A percentile compares a stretch with the other conserved stretches of the same genome.
Evolutionary conservation across 2,113 vertebrate species (phyloP).

Genomic region (Chiloscyllium plagiosum): DNA sequence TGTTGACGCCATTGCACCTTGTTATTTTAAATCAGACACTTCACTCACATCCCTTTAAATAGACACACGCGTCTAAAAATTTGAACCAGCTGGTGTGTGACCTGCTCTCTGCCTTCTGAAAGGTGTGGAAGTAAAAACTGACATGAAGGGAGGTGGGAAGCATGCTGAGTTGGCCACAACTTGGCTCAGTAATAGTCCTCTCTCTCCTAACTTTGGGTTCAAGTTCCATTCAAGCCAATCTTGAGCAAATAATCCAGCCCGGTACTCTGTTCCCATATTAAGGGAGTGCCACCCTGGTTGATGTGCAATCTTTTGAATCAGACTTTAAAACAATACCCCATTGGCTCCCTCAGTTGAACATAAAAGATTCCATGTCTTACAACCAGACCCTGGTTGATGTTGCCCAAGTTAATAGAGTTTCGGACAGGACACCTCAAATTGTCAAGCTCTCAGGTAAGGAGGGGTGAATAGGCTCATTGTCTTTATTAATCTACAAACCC

Average conservation of each 20-base stretch:
- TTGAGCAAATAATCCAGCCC: background rate
- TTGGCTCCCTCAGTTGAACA: background rate
- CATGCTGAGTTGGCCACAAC: background rate
- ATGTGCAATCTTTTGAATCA: background rate
- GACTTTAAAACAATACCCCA: background rate
- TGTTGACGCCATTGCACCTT: background rate
- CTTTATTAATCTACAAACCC: no score
- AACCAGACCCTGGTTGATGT: no score
- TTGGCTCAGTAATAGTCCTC: background rate
- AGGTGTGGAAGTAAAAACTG: background rate
- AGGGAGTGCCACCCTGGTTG: background rate
- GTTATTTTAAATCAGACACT: background rate
- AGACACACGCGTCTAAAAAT: background rate
- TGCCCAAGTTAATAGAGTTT: no score
- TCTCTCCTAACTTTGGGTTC: background rate
- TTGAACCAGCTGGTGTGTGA: background rate
- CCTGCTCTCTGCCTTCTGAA: background rate
- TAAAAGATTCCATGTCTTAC: background rate
- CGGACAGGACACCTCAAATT: no score
- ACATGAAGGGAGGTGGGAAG: background rate
- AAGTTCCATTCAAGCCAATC: background rate
- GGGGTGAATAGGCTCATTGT: no score
- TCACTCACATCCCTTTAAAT: background rate
- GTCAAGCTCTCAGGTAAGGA: no score
- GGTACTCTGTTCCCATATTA: background rate